phyloP scores from a whole-genome alignment of 2,888 invertebrate genomes.

The Asteroscopus sphinx region DNA sequence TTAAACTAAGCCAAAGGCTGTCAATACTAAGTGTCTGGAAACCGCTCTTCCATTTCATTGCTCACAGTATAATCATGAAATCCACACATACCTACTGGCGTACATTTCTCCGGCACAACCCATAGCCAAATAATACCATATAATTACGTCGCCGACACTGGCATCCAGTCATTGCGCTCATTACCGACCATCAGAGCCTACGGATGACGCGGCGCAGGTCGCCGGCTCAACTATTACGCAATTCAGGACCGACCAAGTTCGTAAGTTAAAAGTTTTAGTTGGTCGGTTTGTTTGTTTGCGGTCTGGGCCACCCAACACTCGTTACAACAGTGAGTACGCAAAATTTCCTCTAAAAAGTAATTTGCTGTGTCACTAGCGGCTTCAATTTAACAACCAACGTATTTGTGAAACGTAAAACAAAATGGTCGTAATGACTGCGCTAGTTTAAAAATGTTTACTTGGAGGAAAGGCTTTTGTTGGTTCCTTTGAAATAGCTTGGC shows the following conservation, averaged over 20 bases:
- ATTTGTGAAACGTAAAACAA: conserved; percentile 81
- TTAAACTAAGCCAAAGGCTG: conserved; percentile 10
- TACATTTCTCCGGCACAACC: conserved; percentile 3
- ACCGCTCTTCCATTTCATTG: conserved; percentile 41
- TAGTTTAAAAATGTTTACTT: conserved; percentile 70
- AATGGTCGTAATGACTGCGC: conserved; percentile 79
- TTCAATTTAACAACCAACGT: conserved; percentile 69
- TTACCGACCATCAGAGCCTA: conserved; percentile 17
- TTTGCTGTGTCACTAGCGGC: conserved; percentile 81
- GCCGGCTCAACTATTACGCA: conserved; percentile 61
- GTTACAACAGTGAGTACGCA: conserved; percentile 81
- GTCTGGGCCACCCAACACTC: conserved; percentile 65
- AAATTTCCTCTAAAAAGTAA: conserved; percentile 81
- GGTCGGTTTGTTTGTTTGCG: conserved; percentile 79
- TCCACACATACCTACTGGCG: conserved; percentile 24
- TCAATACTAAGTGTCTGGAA: conserved; percentile 27
- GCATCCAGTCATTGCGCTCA: conserved; percentile 32
- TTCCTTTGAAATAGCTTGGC: conserved; percentile 49
- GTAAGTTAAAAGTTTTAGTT: conserved; percentile 81
- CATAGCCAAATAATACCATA: conserved; percentile 23
- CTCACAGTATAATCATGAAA: conserved; percentile 39
- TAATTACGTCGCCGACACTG: conserved; percentile 29
- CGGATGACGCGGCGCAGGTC: conserved; percentile 24
- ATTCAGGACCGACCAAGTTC: conserved; percentile 70
- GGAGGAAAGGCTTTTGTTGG: conserved; percentile 56